Evolutionary conservation across 2,113 vertebrate genomes (phyloP), one percentile per base, ranked within the genome.

Genomic region (Gobiocypris rarus): DNA sequence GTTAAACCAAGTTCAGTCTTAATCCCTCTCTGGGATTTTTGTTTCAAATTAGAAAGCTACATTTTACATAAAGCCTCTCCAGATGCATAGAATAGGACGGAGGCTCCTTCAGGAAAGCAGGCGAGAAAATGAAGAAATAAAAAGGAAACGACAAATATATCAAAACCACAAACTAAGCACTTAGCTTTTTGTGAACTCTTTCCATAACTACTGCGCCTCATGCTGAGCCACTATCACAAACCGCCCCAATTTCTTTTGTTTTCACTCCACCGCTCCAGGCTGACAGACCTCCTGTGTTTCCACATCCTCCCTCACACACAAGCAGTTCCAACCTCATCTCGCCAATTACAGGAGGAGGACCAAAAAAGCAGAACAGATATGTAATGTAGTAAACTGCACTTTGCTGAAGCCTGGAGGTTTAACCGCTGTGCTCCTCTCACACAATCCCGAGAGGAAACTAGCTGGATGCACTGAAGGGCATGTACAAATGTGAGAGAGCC

Each of bases 321-420:
- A 90, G 91, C 89, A 88, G 84, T 86, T 88, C 85, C 84, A 89
- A 74, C 85, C 63, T 75, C 88, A 87, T 89, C 87, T 91, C 83
- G 83, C 90, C 90, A 92, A 93, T 91, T 93, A 93, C 81, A 92
- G 84, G 63, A 73, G 71, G 84, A 84, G 75, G 79, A 85, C 63
- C 67, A 71, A 75, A 50, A 31, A 56, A 89, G 87, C 88, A 69
- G 24, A 83, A 81, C 75, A 87, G 84, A 78, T 59, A 87, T 82
- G 83, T 84, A 87, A 87, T 88, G 85, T 79, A 86, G 70, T 77
- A 83, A 70, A 82, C 79, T 86, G 84, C 52, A 79, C 86, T 84
- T 85, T 69, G 63, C 56, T 4, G 5, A 67, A 38, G 48, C 41
- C 70, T 76, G 43, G 4, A 61, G 56, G 63, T 19, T 80, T 67